Base-by-base conservation (phyloP, 2,797 vertebrate species). In the Xenops minutus region DNA sequence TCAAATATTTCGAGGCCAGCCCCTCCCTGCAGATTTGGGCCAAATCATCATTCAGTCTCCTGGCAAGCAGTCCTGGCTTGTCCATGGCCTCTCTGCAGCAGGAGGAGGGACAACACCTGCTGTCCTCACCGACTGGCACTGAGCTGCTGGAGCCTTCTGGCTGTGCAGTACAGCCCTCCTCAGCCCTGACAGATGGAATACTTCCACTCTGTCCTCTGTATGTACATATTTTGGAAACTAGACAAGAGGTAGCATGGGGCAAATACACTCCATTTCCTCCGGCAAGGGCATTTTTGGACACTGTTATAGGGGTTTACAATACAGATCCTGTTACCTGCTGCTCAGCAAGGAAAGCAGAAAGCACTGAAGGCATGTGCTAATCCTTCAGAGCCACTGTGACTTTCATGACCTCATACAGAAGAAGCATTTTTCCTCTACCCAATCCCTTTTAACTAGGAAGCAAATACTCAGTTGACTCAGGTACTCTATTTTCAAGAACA, bases 161-260 rank as follows among this genome's bases (percentile, higher is more conserved):
- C 26, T 30, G 58, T 7, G 8, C 21, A 7, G 48, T 0, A 20
- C 58, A 23, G 19, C 66, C 56, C 74, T 22, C 32, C 9, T 7
- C 80, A 71, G 78, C 75, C 51, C 59, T 9, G 20, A 37, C 0
- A 72, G 23, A 14, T 2, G 54, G 29, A 32, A 14, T 0, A 4
- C 22, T 29, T 13, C 37, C 19, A 3, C 51, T 23, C 7, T 9
- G 12, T 4, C 10, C 54, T 39, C 84, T 10, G 27, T 4, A 17
- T 1, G 7, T 0, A 13, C 1, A 3, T 0, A 7, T 3, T 43
- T 8, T 39, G 24, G 46, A 32, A 91, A 29, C 4, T 0, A 34
- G 14, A 41, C 46, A 52, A 24, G 34, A 29, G 23, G 7, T 1
- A 34, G 39, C 3, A 26, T 2, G 19, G 12, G 41, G 14, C 34